These are phyloP conservation scores for Hipparchia sbordonii DNA, from an alignment of 2,888 invertebrate species.

Conservation along the genomic window DNA sequence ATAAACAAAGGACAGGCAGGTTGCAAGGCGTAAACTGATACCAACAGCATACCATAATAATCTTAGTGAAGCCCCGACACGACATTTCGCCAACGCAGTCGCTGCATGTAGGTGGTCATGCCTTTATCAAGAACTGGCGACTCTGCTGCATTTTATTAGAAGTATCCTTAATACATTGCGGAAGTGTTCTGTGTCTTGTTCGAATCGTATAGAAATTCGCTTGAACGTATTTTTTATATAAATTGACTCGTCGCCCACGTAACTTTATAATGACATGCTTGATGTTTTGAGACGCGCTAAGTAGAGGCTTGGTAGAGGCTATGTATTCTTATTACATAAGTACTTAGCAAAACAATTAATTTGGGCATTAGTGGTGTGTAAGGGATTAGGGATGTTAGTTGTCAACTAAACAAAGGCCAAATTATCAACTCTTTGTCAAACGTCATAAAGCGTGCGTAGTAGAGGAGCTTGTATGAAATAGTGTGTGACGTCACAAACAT, in stretches of 20 bases:
- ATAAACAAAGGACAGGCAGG: constrained; percentile 30
- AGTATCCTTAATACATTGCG: constrained; percentile 67
- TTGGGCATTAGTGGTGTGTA: no score
- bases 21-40: constrained; percentile 30
- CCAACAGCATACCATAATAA: constrained; percentile 53
- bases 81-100: constrained; percentile 59
- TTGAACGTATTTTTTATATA: constrained; percentile 12
- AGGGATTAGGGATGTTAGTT: no score
- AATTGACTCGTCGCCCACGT: constrained; percentile 1
- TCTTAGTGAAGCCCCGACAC: constrained; percentile 56
- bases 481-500: no score
- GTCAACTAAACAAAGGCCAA: no score
- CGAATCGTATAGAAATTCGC: constrained; percentile 15
- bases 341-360: no score
- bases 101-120: constrained; percentile 72
- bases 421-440: no score
- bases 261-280: not conserved
- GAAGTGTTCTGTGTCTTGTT: constrained; percentile 46
- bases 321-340: not conserved
- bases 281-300: not conserved
- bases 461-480: no score
- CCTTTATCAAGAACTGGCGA: constrained; percentile 57
- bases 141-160: constrained; percentile 64
- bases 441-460: no score
- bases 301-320: not conserved